Percentiles rank a stretch among this genome's conserved stretches.
These are phyloP conservation scores for Spizella passerina DNA, from an alignment of 2,797 vertebrate genomes.

Conservation along the genomic window DNA sequence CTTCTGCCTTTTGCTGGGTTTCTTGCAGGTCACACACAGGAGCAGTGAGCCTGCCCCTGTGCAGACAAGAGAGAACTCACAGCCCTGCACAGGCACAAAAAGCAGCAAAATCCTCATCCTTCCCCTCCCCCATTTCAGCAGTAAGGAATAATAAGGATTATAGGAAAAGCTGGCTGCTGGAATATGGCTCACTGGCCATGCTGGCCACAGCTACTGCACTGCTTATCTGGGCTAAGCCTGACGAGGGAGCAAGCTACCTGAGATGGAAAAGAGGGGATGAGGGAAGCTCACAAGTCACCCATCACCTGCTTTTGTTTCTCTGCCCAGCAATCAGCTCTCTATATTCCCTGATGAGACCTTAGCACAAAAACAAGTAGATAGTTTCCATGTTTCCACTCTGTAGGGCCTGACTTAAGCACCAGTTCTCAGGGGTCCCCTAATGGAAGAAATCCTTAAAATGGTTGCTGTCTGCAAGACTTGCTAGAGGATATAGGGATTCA, in stretches of 20 bases:
- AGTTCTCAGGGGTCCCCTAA: not conserved
- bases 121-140: not conserved
- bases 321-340: not conserved
- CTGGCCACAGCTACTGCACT: not conserved
- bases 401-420: not conserved
- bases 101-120: not conserved
- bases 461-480: not conserved
- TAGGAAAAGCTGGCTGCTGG: not conserved
- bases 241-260: not conserved
- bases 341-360: not conserved
- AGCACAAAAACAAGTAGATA: not conserved
- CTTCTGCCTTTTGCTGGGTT: slow-evolving; percentile 13
- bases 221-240: not conserved
- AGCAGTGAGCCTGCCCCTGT: not conserved
- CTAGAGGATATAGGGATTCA: not conserved
- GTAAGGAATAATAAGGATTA: slow-evolving; percentile 50
- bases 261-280: not conserved
- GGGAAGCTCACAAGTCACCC: not conserved
- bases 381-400: not conserved
- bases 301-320: not conserved
- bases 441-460: not conserved
- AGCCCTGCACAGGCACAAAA: not conserved
- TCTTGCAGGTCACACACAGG: slow-evolving; percentile 12
- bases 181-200: not conserved
- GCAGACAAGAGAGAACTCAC: slow-evolving; percentile 8